These are phyloP conservation scores for Microtus richardsoni DNA, from an alignment of 2,113 vertebrate species.

Conservation along the genomic window DNA sequence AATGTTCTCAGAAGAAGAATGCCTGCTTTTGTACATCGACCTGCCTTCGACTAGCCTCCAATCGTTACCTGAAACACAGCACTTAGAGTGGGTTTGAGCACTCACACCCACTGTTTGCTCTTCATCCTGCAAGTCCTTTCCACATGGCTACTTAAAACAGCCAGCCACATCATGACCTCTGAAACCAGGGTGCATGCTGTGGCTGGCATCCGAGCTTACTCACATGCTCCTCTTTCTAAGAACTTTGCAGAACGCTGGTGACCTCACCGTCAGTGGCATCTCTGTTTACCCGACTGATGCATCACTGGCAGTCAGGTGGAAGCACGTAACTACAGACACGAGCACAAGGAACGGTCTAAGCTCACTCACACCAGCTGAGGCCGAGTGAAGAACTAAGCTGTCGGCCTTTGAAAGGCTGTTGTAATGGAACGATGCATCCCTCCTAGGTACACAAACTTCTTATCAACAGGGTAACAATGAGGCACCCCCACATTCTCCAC, in stretches of 20 bases:
- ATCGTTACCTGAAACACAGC: background rate
- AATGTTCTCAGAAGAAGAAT: conserved; percentile 23
- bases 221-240: background rate
- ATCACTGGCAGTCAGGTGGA: background rate
- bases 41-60: background rate
- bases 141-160: background rate
- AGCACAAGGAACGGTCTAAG: background rate
- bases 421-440: background rate
- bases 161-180: background rate
- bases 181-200: background rate
- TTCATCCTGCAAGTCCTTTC: background rate
- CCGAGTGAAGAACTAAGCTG: background rate
- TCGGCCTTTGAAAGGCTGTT: background rate
- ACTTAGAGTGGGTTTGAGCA: background rate
- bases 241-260: background rate
- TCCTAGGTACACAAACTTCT: background rate
- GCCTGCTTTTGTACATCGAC: background rate
- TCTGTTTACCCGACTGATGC: background rate
- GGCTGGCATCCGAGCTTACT: background rate
- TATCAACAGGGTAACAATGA: rapidly evolving
- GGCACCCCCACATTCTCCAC: background rate
- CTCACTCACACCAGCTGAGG: background rate
- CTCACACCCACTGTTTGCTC: background rate
- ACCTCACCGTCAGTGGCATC: background rate
- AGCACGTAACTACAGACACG: background rate